Evolutionary conservation across 2,113 vertebrate species (phyloP), one percentile per base, ranked within the genome.

Genomic region (Dolichallabes microphthalmus): DNA sequence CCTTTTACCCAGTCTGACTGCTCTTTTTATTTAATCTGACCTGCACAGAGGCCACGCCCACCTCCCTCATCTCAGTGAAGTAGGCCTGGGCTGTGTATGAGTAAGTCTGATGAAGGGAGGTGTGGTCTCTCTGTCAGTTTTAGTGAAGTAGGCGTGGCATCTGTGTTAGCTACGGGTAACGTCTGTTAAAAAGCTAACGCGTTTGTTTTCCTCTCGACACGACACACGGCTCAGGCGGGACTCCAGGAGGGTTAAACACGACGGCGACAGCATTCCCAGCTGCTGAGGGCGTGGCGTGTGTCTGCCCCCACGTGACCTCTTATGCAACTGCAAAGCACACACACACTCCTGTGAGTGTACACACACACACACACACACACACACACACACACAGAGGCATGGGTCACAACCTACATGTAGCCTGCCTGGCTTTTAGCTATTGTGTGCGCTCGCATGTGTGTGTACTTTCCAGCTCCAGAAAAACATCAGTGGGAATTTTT

Each of bases 301-400:
- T 89, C 88, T 73, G 82, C 69, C 69, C 90, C 86, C 91, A 90
- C 86, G 90, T 92, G 91, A 94, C 89, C 92, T 58, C 14, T 94
- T 94, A 94, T 84, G 87, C 88, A 94, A 94, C 90, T 87, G 87
- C 79, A 81, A 52, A 15, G 91, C 90, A 90, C 89, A 91, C 90
- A 86, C 88, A 86, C 85, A 57, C 45, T 76, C 13, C 25, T 45
- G 39, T 80, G 20, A 80, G 32, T 80, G 58, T 61, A 80, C 76
- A 91, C 89, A 90, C 90, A 90, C 90, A 87, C 87, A 87, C 83
- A 87, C 83, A 87, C 89, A 88, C 60, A 60, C 82, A 55, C 57
- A 79, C 69, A 85, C 83, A 85, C 50, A 57, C 66, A 39, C 66
- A 78, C 13, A 30, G 82, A 85, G 77, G 81, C 74, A 60, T 83